Evolutionary conservation across 92 coral and sea anemone genomes (phyloP).

Genomic region (Desmophyllum pertusum): DNA sequence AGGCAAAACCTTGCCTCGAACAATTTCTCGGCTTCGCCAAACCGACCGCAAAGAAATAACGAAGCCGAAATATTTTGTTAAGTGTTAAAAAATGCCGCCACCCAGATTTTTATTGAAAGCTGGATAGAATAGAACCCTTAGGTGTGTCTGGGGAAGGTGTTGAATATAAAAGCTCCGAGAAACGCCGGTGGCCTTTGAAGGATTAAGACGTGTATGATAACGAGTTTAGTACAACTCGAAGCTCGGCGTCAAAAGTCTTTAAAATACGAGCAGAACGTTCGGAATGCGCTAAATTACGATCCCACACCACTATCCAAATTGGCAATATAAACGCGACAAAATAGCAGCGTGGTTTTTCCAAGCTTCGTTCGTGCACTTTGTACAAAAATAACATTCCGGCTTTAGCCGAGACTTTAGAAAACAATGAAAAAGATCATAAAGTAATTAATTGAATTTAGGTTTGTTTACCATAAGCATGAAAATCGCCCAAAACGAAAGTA

Average conservation of each 20-base stretch:
- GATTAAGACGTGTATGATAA: neutral
- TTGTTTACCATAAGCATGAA: neutral
- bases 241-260: neutral
- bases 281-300: neutral
- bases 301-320: neutral
- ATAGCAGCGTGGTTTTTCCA: neutral
- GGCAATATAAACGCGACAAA: constrained; percentile 2
- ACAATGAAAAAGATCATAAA: constrained; percentile 3
- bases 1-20: neutral
- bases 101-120: neutral
- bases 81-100: constrained; percentile 5
- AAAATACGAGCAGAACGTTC: neutral
- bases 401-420: neutral
- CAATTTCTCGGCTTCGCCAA: neutral
- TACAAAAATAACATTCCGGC: neutral
- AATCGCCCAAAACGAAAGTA: neutral
- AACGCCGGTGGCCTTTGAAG: constrained; percentile 21
- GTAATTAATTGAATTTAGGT: constrained; percentile 7
- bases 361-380: neutral
- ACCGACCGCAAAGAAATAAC: neutral
- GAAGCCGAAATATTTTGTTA: neutral
- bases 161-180: neutral
- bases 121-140: neutral
- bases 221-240: neutral
- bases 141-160: neutral